These are phyloP conservation scores for Drosophila fulvimacula DNA, from an alignment of 2,888 invertebrate species.

Conservation along the genomic window DNA sequence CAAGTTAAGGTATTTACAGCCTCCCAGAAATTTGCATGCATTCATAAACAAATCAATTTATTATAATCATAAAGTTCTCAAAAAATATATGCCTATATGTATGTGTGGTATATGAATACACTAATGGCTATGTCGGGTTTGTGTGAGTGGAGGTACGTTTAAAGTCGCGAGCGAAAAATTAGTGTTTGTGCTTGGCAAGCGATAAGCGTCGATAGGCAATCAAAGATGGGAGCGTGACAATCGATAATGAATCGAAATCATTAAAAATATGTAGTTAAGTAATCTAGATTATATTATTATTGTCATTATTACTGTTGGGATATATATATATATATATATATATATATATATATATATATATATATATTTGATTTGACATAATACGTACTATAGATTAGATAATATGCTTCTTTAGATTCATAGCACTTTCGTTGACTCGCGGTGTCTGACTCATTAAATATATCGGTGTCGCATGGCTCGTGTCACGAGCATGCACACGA, in stretches of 20 bases:
- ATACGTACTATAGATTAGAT: slow-evolving; percentile 1
- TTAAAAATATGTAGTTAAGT: not conserved
- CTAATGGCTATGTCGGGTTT: not conserved
- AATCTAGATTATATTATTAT: not conserved
- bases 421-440: not conserved
- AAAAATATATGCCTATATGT: not conserved
- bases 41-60: slow-evolving; percentile 13
- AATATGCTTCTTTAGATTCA: not conserved
- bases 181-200: slow-evolving; percentile 1
- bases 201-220: slow-evolving; percentile 9
- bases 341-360: not conserved
- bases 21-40: slow-evolving; percentile 8
- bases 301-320: not conserved
- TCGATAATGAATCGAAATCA: not conserved
- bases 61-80: slow-evolving; percentile 9
- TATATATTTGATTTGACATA: not conserved
- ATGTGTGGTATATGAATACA: not conserved
- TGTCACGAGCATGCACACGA: slow-evolving; percentile 22
- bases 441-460: not conserved
- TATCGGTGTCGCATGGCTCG: not conserved
- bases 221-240: slow-evolving; percentile 6
- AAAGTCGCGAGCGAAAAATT: not conserved
- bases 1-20: slow-evolving; percentile 14
- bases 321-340: too few relatives aligned
- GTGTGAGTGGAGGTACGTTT: not conserved